A percentile compares a stretch with the other conserved stretches of the same genome.
These are phyloP conservation scores for Caerostris extrusa DNA, from an alignment of 1,140 invertebrate species.

Conservation along the genomic window DNA sequence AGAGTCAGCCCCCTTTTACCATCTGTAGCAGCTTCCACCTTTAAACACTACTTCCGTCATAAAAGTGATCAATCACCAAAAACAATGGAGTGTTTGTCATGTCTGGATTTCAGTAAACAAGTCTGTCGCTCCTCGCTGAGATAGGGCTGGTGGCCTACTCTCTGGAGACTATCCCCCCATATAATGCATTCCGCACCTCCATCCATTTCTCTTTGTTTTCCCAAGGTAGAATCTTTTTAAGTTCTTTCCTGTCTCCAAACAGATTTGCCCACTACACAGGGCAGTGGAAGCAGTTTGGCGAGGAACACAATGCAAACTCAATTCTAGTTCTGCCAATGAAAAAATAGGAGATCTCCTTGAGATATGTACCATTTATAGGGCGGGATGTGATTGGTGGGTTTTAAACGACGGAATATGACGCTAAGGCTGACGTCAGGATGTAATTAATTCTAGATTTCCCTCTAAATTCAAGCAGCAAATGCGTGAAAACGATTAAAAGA, in stretches of 20 bases:
- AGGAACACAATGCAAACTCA: neutral
- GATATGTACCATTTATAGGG: neutral
- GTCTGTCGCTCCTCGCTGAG: neutral
- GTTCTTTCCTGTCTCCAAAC: neutral
- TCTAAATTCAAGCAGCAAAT: neutral
- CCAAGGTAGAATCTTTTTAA: neutral
- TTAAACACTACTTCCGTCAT: too few species aligned
- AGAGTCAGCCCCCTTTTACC: too few species aligned
- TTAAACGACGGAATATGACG: neutral
- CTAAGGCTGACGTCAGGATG: neutral
- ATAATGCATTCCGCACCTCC: neutral
- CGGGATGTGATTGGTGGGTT: neutral
- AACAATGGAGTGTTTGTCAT: too few species aligned
- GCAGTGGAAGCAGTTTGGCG: neutral
- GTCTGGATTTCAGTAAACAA: neutral
- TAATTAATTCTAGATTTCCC: slow-evolving; percentile 36
- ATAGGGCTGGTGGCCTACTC: neutral
- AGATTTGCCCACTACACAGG: neutral
- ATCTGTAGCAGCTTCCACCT: too few species aligned
- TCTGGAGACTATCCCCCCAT: neutral
- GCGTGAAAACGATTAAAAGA: slow-evolving; percentile 35
- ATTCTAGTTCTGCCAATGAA: neutral
- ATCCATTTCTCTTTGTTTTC: slow-evolving; percentile 19
- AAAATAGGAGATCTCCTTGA: neutral
- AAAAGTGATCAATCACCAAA: too few species aligned